Evolutionary conservation across 2,888 invertebrate genomes (phyloP).

Genomic region (Habrosyne pyritoides): DNA sequence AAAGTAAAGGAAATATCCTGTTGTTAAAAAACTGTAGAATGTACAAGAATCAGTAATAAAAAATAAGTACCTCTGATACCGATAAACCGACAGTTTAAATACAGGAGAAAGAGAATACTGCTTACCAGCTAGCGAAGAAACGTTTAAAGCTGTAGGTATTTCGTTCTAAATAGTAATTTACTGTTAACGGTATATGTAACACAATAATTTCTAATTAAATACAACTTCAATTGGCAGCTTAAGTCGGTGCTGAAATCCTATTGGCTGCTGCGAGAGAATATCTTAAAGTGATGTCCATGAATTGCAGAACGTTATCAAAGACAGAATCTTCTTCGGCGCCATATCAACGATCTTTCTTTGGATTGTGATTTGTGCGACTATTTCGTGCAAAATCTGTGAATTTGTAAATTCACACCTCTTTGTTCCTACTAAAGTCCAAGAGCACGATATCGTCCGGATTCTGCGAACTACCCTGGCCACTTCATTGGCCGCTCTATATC

Average conservation of each 20-base stretch:
- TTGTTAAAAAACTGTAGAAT: not conserved
- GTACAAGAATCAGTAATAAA: no score
- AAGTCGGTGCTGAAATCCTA: no score
- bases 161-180: no score
- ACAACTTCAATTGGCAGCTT: no score
- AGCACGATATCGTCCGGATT: constrained; percentile 52
- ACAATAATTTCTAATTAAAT: no score
- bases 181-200: no score
- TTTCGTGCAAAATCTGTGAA: constrained; percentile 46
- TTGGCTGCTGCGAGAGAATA: not conserved
- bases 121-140: no score
- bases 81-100: no score
- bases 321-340: constrained; percentile 39
- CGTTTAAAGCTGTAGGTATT: no score
- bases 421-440: constrained; percentile 51
- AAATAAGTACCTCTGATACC: no score
- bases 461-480: constrained; percentile 58
- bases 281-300: not conserved
- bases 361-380: not conserved
- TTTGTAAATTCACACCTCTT: constrained; percentile 73
- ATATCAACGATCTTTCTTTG: constrained; percentile 38
- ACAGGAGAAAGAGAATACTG: not conserved
- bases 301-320: constrained; percentile 14
- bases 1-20: not conserved
- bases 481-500: constrained; percentile 73